Evolutionary conservation across 2,797 vertebrate species (phyloP).

Genomic region (Streptopelia turtur): DNA sequence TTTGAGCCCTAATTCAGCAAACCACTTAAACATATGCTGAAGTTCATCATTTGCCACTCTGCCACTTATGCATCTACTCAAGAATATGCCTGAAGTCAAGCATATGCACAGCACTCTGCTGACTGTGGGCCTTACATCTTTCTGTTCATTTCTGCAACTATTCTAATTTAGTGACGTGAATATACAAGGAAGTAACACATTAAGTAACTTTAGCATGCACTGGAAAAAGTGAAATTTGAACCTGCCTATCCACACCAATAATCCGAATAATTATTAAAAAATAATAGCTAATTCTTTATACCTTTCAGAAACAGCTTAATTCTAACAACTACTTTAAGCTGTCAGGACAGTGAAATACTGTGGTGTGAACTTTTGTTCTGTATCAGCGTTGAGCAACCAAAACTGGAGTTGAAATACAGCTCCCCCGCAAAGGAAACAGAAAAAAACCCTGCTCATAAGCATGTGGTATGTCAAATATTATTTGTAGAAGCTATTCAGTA

Average conservation of each 20-base stretch:
- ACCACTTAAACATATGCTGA: conserved; percentile 39
- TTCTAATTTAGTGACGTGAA: conserved; percentile 12
- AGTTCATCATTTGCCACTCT: conserved; percentile 23
- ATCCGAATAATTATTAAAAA: neutral
- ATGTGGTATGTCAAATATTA: conserved; percentile 8
- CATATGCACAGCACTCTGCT: conserved; percentile 32
- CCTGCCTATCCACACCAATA: neutral
- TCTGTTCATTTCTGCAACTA: conserved; percentile 12
- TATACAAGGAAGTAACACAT: conserved; percentile 12
- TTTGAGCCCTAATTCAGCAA: conserved; percentile 37
- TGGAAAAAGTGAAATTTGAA: neutral
- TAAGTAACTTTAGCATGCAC: neutral
- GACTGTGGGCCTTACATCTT: neutral
- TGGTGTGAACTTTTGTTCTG: neutral
- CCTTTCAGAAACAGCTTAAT: neutral
- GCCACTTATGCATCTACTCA: neutral
- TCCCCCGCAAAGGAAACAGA: neutral
- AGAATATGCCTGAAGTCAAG: conserved; percentile 39
- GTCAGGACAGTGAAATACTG: neutral
- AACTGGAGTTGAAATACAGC: neutral
- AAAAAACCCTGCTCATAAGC: neutral
- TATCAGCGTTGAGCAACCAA: neutral
- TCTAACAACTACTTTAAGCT: neutral
- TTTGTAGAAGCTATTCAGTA: conserved; percentile 51
- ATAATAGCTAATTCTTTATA: neutral